Conservation (phyloP, 1,140 invertebrate genomes). For the Caenorhabditis brenneri region DNA sequence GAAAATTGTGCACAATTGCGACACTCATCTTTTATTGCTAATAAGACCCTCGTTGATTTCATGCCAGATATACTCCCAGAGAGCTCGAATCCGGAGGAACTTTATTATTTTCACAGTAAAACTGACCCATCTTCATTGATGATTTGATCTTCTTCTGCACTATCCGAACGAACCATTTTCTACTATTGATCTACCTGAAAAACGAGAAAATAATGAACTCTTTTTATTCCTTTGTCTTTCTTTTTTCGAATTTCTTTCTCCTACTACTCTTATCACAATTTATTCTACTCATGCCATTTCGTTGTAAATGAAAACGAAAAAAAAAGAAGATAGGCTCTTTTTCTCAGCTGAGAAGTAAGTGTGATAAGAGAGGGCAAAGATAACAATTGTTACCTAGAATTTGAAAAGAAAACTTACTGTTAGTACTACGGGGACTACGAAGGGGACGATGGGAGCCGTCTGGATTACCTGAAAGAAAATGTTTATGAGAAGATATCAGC, state of each 20-base stretch:
- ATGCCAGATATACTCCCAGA: too few species aligned
- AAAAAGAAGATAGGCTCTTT: neutral
- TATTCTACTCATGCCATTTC: neutral
- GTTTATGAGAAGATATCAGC: neutral
- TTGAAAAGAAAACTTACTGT: neutral
- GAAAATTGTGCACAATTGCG: too few species aligned
- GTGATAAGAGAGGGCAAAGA: constrained; percentile 35
- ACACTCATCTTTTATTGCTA: too few species aligned
- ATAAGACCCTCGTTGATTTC: too few species aligned
- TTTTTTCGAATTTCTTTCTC: neutral
- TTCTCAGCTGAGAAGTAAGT: neutral
- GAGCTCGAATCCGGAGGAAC: too few species aligned
- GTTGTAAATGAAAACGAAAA: neutral
- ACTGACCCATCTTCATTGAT: constrained; percentile 24
- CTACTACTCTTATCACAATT: neutral
- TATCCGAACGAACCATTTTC: constrained; percentile 40
- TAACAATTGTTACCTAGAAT: constrained; percentile 7
- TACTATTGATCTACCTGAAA: constrained; percentile 41
- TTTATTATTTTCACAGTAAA: too few species aligned
- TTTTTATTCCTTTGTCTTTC: neutral
- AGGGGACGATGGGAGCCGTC: constrained; percentile 40
- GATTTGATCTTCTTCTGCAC: constrained; percentile 42
- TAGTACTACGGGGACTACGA: constrained; percentile 37
- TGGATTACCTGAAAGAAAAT: constrained; percentile 31
- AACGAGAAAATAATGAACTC: neutral